phyloP scores from a whole-genome alignment of 2,113 vertebrate species.

The Cheirogaleus medius region DNA sequence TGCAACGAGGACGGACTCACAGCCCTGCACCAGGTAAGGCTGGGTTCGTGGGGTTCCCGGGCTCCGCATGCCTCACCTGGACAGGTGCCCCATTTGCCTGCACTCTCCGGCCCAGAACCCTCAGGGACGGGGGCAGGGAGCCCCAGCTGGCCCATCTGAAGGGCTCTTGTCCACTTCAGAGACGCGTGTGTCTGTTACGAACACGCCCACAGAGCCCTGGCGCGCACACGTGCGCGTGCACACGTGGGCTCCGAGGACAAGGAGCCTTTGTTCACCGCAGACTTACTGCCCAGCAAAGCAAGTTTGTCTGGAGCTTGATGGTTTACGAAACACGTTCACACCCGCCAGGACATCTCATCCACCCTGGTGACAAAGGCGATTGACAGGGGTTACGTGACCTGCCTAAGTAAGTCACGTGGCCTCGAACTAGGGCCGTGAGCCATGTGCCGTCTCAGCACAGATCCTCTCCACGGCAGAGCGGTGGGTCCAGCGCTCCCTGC shows the following conservation, averaged over 20 bases:
- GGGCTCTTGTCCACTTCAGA: slow-evolving; percentile 1
- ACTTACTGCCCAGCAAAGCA: neutral
- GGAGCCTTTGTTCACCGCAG: slow-evolving; percentile 7
- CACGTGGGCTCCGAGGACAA: neutral
- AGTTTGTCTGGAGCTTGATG: neutral
- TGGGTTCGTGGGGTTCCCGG: accelerated
- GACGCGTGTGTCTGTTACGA: neutral
- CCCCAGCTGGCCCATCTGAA: neutral
- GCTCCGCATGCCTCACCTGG: neutral
- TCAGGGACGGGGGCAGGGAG: neutral
- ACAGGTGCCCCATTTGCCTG: neutral
- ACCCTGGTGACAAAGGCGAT: neutral
- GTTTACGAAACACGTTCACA: slow-evolving; percentile 2
- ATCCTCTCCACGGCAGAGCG: neutral
- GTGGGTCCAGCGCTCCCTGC: neutral
- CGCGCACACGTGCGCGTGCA: accelerated
- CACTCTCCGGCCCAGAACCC: neutral
- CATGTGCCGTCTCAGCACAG: neutral
- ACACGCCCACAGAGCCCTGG: neutral
- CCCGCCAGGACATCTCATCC: neutral
- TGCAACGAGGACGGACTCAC: slow-evolving; percentile 98
- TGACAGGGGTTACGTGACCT: neutral
- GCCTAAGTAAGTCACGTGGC: neutral
- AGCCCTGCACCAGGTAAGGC: slow-evolving; percentile 96
- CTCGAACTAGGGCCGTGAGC: neutral